phyloP scores from a whole-genome alignment of 2,113 vertebrate genomes.

The Megaleporinus macrocephalus region DNA sequence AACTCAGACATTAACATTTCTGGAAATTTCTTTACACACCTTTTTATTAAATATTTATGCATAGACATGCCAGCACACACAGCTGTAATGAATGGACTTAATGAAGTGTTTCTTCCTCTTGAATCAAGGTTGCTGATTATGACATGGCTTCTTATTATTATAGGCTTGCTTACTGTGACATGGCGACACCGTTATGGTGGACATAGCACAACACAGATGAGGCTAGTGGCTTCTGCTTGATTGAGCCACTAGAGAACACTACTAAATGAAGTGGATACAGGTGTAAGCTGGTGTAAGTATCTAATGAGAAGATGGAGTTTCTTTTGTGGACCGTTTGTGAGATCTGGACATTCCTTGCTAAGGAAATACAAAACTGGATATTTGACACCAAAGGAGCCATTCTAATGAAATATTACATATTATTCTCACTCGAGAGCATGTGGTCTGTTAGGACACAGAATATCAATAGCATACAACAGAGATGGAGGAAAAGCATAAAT shows the following conservation, averaged over 20 bases:
- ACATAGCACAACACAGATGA: neutral
- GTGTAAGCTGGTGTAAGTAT: neutral
- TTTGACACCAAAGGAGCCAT: neutral
- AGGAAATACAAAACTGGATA: neutral
- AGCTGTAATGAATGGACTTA: slow-evolving; percentile 52
- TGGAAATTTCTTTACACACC: slow-evolving; percentile 8
- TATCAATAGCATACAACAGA: neutral
- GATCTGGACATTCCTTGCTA: neutral
- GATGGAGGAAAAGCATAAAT: neutral
- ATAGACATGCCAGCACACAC: slow-evolving; percentile 32
- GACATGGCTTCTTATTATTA: neutral
- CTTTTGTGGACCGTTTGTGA: neutral
- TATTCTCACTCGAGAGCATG: neutral
- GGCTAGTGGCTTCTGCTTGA: neutral
- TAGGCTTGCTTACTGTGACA: slow-evolving; percentile 29
- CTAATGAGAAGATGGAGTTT: neutral
- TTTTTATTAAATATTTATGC: neutral
- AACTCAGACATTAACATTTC: slow-evolving; percentile 15
- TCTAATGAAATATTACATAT: neutral
- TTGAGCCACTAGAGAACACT: neutral
- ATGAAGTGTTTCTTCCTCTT: slow-evolving; percentile 56
- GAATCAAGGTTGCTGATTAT: slow-evolving; percentile 45
- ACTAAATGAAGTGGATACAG: neutral
- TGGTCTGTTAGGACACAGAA: no score
- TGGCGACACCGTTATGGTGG: no score